Evolutionary conservation across 2,797 vertebrate genomes (phyloP).

Genomic region (Catamblyrhynchus diadema): DNA sequence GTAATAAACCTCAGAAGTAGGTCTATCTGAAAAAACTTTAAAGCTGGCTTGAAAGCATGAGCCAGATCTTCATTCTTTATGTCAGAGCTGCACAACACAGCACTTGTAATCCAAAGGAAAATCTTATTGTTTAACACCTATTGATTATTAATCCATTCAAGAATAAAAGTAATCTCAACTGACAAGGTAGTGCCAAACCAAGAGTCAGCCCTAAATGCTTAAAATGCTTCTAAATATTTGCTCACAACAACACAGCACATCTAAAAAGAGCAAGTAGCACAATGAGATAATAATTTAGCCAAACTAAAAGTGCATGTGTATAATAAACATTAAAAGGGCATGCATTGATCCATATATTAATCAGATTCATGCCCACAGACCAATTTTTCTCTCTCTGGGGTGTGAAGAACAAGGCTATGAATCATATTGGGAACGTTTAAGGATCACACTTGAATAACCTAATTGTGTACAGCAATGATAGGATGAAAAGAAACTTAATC

Average conservation of each 20-base stretch:
- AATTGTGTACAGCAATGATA: slow-evolving; percentile 29
- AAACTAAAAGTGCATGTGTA: not conserved
- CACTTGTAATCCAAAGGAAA: not conserved
- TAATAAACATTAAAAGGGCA: slow-evolving; percentile 45
- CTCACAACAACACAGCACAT: not conserved
- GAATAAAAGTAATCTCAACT: not conserved
- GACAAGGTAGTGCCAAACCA: not conserved
- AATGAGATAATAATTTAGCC: not conserved
- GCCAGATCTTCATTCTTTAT: not conserved
- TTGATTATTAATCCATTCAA: not conserved
- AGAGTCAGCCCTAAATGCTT: not conserved
- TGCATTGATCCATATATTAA: slow-evolving; percentile 46
- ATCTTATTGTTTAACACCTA: not conserved
- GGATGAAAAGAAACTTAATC: slow-evolving; percentile 52
- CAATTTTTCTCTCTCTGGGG: slow-evolving; percentile 21
- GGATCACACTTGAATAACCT: slow-evolving; percentile 54
- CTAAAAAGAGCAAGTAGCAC: not conserved
- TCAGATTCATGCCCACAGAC: slow-evolving; percentile 37
- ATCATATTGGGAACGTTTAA: slow-evolving; percentile 1
- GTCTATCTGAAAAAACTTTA: not conserved
- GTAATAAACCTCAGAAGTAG: not conserved
- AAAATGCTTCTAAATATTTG: not conserved
- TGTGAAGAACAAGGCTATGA: slow-evolving; percentile 34
- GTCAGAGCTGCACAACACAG: not conserved
- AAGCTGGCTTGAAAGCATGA: not conserved